Evolutionary conservation across 1,140 invertebrate genomes (phyloP).

Genomic region (Anastrepha obliqua): DNA sequence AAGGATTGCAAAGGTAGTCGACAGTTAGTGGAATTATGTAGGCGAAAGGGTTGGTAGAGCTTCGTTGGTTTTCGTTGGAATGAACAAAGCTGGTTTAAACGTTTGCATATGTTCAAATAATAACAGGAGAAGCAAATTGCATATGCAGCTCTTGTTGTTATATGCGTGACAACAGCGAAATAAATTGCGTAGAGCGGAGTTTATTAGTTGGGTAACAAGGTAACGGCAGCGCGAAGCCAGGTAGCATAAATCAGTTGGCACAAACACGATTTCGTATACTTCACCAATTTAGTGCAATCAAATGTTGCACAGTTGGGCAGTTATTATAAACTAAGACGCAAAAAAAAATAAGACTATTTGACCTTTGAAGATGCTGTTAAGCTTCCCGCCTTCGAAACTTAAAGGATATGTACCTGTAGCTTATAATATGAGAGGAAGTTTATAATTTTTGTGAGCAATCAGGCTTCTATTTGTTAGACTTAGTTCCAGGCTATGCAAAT

Average conservation of each 20-base stretch:
- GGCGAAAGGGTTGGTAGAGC: background rate
- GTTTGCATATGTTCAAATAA: background rate
- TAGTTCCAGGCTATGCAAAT: no score
- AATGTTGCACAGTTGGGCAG: background rate
- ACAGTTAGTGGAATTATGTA: background rate
- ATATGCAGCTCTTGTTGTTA: background rate
- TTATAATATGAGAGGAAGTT: no score
- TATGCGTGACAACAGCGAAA: slow-evolving; percentile 2
- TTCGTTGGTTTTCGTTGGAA: background rate
- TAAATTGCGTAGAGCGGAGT: slow-evolving; percentile 41
- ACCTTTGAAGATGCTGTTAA: no score
- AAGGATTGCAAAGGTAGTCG: background rate
- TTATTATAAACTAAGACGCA: no score
- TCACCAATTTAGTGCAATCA: background rate
- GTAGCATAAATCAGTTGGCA: slow-evolving; percentile 35
- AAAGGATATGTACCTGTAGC: no score
- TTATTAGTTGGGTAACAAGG: slow-evolving; percentile 33
- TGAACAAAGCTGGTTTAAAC: background rate
- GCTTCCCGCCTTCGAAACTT: no score
- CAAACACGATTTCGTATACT: slow-evolving; percentile 44
- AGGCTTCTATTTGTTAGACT: no score
- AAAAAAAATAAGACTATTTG: no score
- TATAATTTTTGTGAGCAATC: no score
- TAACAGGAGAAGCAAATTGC: background rate
- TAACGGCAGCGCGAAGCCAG: background rate